phyloP scores from a whole-genome alignment of 2,797 vertebrate genomes.

The Knipowitschia caucasica region DNA sequence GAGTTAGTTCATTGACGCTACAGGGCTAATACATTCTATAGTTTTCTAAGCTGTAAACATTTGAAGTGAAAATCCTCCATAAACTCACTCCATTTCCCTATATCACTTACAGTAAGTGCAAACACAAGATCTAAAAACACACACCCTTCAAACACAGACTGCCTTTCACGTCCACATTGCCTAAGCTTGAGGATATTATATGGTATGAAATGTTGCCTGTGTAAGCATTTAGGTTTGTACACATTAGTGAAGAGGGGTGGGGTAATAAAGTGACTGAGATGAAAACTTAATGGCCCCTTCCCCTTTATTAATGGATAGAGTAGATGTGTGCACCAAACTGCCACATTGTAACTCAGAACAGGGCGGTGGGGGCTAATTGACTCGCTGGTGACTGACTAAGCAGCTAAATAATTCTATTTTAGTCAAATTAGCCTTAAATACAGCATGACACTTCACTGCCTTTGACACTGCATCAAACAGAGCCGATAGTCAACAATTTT shows the following conservation, averaged over 20 bases:
- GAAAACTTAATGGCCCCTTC: slow-evolving; percentile 71
- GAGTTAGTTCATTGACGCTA: too few species aligned
- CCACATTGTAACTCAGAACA: slow-evolving; percentile 18
- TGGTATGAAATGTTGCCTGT: neutral
- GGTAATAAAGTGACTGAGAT: slow-evolving; percentile 63
- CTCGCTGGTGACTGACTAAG: slow-evolving; percentile 29
- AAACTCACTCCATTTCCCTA: too few species aligned
- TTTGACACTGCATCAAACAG: too few species aligned
- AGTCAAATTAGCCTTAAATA: slow-evolving; percentile 33
- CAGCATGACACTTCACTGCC: neutral
- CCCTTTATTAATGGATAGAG: slow-evolving; percentile 67
- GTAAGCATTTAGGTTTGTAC: slow-evolving; percentile 19
- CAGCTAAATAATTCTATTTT: slow-evolving; percentile 26
- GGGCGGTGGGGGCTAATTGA: slow-evolving; percentile 28
- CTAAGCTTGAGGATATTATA: neutral
- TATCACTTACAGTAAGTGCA: too few species aligned
- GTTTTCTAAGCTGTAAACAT: too few species aligned
- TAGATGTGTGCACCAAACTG: slow-evolving; percentile 11
- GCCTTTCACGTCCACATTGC: neutral
- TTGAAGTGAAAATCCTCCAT: neutral
- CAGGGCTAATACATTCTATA: too few species aligned
- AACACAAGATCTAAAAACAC: slow-evolving; percentile 3
- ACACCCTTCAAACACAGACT: slow-evolving; percentile 11
- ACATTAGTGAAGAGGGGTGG: slow-evolving; percentile 53
- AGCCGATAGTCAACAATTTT: too few species aligned